Evolutionary conservation across 2,113 vertebrate species (phyloP).

Genomic region (Phocoena phocoena): DNA sequence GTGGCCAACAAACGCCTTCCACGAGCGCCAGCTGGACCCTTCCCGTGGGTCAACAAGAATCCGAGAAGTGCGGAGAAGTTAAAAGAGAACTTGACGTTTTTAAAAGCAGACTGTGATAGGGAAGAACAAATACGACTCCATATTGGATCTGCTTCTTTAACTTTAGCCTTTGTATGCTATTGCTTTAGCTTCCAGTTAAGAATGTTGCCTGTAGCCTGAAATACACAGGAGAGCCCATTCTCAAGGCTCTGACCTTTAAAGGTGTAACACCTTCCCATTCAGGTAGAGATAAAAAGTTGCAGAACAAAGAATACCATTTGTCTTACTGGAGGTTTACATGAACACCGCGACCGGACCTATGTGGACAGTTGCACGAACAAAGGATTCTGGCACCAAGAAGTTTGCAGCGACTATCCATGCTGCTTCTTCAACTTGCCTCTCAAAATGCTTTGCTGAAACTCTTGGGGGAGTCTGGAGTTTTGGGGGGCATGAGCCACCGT

Average conservation of each 20-base stretch:
- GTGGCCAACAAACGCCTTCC: background rate
- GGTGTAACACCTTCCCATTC: background rate
- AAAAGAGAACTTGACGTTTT: background rate
- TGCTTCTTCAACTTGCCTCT: background rate
- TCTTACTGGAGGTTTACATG: too few species aligned
- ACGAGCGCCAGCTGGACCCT: rapidly evolving
- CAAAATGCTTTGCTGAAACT: background rate
- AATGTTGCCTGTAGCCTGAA: background rate
- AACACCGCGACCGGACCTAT: too few species aligned
- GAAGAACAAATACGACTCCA: background rate
- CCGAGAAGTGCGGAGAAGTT: background rate
- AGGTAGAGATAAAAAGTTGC: background rate
- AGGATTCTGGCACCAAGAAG: background rate
- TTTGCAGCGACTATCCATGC: too few species aligned
- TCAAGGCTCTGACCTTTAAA: background rate
- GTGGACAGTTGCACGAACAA: background rate
- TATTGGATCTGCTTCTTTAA: background rate
- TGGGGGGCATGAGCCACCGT: background rate
- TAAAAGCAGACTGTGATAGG: background rate
- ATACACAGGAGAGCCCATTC: background rate
- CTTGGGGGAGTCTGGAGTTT: background rate
- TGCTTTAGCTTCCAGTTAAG: background rate
- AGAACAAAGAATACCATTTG: background rate
- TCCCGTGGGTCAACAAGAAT: rapidly evolving
- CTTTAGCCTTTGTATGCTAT: background rate